Percentiles rank a stretch among this genome's conserved stretches.
Evolutionary conservation across 2,888 invertebrate genomes (phyloP).

Genomic region (Tachina lurida): DNA sequence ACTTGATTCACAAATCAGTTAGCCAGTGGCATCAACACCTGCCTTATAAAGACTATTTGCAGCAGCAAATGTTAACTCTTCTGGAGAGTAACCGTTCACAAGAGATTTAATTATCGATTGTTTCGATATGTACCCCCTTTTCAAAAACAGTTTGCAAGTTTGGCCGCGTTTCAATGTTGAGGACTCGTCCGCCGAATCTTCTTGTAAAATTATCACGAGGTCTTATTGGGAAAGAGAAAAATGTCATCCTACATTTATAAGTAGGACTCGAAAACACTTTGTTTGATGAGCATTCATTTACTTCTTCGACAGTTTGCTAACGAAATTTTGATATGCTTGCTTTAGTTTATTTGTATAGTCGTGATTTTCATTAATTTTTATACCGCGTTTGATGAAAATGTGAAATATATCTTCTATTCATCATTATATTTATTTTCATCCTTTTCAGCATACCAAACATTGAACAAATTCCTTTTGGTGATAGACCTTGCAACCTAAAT

Average conservation of each 20-base stretch:
- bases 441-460: too few relatives aligned
- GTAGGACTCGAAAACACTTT: neutral
- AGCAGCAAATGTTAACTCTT: constrained; percentile 5
- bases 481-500: too few relatives aligned
- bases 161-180: neutral
- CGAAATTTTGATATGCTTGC: neutral
- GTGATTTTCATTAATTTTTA: too few relatives aligned
- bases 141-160: neutral
- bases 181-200: neutral
- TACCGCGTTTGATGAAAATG: too few relatives aligned
- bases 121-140: neutral
- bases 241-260: neutral
- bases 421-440: too few relatives aligned
- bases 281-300: neutral
- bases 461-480: too few relatives aligned
- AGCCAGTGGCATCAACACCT: too few relatives aligned
- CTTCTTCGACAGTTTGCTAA: neutral
- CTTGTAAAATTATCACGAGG: neutral
- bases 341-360: neutral
- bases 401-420: too few relatives aligned
- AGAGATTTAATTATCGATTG: neutral
- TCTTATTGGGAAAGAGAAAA: neutral
- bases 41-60: neutral
- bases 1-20: too few relatives aligned
- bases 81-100: neutral